phyloP scores from a whole-genome alignment of 1,140 invertebrate species.

The Gryllus bimaculatus region DNA sequence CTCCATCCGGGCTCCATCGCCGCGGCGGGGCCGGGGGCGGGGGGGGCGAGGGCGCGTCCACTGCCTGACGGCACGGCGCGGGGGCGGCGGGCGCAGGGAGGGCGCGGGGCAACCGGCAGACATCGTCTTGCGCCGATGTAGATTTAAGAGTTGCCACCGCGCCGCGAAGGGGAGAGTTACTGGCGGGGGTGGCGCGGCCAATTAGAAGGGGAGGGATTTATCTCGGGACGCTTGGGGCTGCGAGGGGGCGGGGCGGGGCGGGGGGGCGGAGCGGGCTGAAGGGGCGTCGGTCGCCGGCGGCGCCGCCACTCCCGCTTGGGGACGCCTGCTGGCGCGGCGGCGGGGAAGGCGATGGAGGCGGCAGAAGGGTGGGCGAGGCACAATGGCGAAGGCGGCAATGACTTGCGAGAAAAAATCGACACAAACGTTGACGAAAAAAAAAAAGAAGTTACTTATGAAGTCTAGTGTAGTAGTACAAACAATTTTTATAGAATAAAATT shows the following conservation, averaged over 20 bases:
- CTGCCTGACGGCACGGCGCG: neutral
- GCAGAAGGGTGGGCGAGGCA: no score
- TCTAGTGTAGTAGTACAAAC: no score
- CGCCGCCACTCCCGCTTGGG: neutral
- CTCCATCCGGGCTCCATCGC: neutral
- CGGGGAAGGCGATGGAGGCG: neutral
- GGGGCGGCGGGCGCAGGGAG: neutral
- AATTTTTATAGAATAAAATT: no score
- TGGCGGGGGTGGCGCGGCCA: neutral
- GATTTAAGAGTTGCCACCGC: neutral
- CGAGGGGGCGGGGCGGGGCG: no score
- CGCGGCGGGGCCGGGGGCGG: no score
- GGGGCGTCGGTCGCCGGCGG: no score
- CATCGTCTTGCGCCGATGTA: neutral
- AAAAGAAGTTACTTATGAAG: no score
- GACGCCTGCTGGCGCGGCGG: no score
- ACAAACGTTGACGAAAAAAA: no score
- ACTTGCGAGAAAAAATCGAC: no score
- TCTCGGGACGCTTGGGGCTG: neutral
- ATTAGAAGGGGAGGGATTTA: constrained; percentile 4
- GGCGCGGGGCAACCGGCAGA: neutral
- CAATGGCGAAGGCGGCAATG: no score
- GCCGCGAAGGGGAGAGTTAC: neutral
- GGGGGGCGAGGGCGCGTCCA: neutral
- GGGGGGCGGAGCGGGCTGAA: no score